These are phyloP conservation scores for Pangasianodon hypophthalmus DNA, from an alignment of 2,113 vertebrate species.

Conservation along the genomic window DNA sequence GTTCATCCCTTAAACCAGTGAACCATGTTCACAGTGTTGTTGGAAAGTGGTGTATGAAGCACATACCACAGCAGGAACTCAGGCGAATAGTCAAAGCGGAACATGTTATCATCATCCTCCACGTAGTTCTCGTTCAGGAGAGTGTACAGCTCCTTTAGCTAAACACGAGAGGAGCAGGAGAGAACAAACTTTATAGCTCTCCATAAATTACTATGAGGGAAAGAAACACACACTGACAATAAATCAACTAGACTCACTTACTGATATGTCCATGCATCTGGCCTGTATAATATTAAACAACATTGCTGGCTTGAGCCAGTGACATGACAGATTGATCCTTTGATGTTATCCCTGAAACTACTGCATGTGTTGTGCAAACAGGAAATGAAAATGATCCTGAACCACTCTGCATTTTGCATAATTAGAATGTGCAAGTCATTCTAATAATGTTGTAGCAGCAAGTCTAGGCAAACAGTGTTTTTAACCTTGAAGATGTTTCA, in stretches of 20 bases:
- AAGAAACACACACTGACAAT: background rate
- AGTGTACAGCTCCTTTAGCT: conserved; percentile 98
- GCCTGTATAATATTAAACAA: background rate
- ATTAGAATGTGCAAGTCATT: background rate
- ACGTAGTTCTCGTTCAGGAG: conserved; percentile 98
- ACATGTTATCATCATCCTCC: conserved; percentile 99
- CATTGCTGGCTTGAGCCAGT: background rate
- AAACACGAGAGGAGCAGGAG: background rate
- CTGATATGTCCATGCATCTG: background rate
- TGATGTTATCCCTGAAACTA: background rate
- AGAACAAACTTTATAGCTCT: background rate
- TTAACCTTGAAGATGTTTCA: background rate
- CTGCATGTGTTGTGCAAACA: background rate
- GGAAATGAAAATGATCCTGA: background rate
- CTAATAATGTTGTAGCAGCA: background rate
- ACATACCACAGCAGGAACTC: conserved; percentile 97
- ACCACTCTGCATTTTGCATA: background rate
- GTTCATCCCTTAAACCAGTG: background rate
- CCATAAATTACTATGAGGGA: background rate
- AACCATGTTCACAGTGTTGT: background rate
- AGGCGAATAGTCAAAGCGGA: conserved; percentile 97
- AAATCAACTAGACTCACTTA: background rate
- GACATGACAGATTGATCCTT: background rate
- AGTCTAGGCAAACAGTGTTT: background rate
- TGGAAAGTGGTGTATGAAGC: background rate